Percentiles rank a stretch among this genome's conserved stretches.
Conservation (phyloP, 1,140 invertebrate genomes). For the Bombus waltoni region DNA sequence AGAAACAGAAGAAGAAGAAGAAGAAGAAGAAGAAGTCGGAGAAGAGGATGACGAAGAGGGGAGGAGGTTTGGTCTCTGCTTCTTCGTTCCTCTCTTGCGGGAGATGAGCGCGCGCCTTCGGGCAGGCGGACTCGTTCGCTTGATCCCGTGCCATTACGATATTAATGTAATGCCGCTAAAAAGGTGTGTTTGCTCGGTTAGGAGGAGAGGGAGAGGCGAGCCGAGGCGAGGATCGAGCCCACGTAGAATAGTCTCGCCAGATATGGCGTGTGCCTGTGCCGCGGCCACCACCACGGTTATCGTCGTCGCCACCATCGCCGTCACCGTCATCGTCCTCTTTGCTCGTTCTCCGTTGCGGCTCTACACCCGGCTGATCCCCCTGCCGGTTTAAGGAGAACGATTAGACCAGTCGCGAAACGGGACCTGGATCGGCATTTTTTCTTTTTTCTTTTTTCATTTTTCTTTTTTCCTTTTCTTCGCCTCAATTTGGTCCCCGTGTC, state of each 20-base stretch:
- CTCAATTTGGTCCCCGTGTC: not conserved
- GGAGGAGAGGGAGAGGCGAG: conserved; percentile 63
- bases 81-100: conserved; percentile 4
- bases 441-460: not conserved
- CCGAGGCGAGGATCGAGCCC: conserved; percentile 69
- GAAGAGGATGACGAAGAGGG: not conserved
- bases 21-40: conserved; percentile 28
- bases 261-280: conserved; percentile 75
- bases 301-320: conserved; percentile 42
- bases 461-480: not conserved
- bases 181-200: conserved; percentile 78
- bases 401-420: conserved; percentile 12
- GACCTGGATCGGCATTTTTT: not conserved
- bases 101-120: conserved; percentile 30
- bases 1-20: not conserved
- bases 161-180: conserved; percentile 77
- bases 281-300: conserved; percentile 44
- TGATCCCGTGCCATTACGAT: conserved; percentile 75
- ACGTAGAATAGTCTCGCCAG: conserved; percentile 77
- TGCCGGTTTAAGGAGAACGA: conserved; percentile 35
- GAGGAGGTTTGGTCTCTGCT: not conserved
- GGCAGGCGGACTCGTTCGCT: conserved; percentile 57
- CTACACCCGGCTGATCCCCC: conserved; percentile 11
- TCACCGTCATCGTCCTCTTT: conserved; percentile 41
- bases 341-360: conserved; percentile 3